Percentiles rank a stretch among this genome's conserved stretches.
Conservation (phyloP, 2,797 vertebrate species). For the Holocentrus rufus region DNA sequence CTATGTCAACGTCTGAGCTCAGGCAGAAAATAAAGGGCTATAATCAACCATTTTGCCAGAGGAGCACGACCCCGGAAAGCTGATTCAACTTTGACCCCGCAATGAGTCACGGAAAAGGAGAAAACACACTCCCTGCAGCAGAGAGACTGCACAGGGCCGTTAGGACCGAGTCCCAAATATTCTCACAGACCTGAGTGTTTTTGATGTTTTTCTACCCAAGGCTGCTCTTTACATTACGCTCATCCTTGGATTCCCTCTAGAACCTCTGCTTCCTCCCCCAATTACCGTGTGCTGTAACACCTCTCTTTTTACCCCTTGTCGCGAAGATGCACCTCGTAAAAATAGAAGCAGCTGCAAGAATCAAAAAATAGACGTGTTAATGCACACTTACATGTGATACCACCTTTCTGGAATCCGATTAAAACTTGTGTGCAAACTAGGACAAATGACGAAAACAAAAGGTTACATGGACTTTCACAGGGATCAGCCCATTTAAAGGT, state of each 20-base stretch:
- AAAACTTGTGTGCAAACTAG: background rate
- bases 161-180: constrained; percentile 27
- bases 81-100: constrained; percentile 49
- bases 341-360: constrained; percentile 58
- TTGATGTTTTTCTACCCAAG: constrained; percentile 34
- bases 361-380: constrained; percentile 54
- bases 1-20: constrained; percentile 35
- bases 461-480: background rate
- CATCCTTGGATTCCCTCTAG: constrained; percentile 57
- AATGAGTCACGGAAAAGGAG: constrained; percentile 44
- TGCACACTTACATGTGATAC: constrained; percentile 35
- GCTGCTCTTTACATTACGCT: constrained; percentile 33
- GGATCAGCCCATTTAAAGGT: constrained; percentile 16
- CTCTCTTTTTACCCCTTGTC: constrained; percentile 52
- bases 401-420: constrained; percentile 25
- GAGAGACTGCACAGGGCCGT: constrained; percentile 22
- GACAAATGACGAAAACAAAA: background rate
- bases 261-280: constrained; percentile 24
- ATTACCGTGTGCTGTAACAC: constrained; percentile 54
- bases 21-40: constrained; percentile 18
- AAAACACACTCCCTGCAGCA: constrained; percentile 36
- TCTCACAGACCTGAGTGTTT: constrained; percentile 38
- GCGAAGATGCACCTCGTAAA: constrained; percentile 52
- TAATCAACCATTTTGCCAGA: constrained; percentile 40
- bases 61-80: constrained; percentile 22